Conservation (phyloP, 2,888 invertebrate species). For the Gerris lacustris region DNA sequence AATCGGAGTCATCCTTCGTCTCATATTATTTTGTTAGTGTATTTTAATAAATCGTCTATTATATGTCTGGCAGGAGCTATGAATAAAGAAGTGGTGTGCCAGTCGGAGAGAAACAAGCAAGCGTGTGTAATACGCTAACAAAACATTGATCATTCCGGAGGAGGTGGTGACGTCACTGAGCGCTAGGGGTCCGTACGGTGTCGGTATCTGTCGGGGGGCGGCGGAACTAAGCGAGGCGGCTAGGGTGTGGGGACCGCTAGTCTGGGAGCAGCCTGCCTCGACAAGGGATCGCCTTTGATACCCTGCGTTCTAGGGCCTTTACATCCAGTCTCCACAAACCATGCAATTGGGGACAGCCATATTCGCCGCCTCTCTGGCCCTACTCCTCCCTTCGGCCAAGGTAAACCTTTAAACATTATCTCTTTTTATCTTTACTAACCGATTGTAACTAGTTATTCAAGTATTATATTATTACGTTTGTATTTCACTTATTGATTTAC, state of each 20-base stretch:
- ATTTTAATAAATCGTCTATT: too few relatives aligned
- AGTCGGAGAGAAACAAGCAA: too few relatives aligned
- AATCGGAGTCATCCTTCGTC: too few relatives aligned
- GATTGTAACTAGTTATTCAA: too few relatives aligned
- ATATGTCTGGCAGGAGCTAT: too few relatives aligned
- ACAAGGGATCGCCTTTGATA: neutral
- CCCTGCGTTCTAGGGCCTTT: neutral
- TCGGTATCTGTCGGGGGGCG: neutral
- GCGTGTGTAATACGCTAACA: slow-evolving; percentile 2
- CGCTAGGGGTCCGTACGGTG: neutral
- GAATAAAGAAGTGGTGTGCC: too few relatives aligned
- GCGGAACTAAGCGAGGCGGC: neutral
- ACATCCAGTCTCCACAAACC: neutral
- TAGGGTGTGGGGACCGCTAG: slow-evolving; percentile 1
- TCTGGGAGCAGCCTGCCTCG: neutral
- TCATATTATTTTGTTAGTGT: too few relatives aligned
- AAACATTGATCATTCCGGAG: neutral
- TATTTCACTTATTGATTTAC: too few relatives aligned
- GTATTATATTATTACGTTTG: too few relatives aligned
- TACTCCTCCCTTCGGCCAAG: neutral
- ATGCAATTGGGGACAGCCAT: slow-evolving; percentile 3
- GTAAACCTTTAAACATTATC: neutral
- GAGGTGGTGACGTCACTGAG: neutral
- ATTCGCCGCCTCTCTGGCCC: neutral
- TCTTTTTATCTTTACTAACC: too few relatives aligned